Evolutionary conservation across 1,140 invertebrate species (phyloP).

Genomic region (Eupristina koningsbergeri): DNA sequence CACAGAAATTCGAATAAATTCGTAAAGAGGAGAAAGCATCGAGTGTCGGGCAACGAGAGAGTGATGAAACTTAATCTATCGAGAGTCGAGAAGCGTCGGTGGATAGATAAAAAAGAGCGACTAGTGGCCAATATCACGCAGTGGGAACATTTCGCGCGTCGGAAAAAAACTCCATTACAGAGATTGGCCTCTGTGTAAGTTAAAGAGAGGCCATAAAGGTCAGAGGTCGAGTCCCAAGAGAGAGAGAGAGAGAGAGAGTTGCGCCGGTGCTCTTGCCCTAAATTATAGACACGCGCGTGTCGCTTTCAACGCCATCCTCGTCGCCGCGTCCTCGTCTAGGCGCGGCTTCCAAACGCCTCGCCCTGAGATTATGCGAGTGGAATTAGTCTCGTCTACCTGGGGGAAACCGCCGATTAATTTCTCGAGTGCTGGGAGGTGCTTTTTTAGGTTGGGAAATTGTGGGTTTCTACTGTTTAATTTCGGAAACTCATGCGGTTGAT

Average conservation of each 20-base stretch:
- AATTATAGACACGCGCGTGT: slow-evolving; percentile 19
- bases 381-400: not conserved
- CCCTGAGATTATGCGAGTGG: slow-evolving; percentile 17
- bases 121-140: not conserved
- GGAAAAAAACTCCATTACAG: slow-evolving; percentile 39
- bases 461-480: too few relatives aligned
- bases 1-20: not conserved
- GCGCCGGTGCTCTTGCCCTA: slow-evolving; percentile 10
- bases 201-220: slow-evolving; percentile 19
- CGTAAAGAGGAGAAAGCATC: not conserved
- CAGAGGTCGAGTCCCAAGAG: not conserved
- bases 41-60: not conserved
- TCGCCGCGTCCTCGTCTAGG: too few relatives aligned
- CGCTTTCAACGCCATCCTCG: not conserved
- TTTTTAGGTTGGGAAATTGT: not conserved
- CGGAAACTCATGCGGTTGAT: too few relatives aligned
- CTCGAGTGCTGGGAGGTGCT: not conserved
- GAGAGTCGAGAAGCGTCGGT: not conserved
- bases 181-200: slow-evolving; percentile 31
- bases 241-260: too few relatives aligned
- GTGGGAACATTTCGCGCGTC: not conserved
- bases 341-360: slow-evolving; percentile 31
- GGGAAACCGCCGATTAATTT: slow-evolving; percentile 34
- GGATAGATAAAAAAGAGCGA: not conserved
- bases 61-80: not conserved